Base-by-base conservation (phyloP, 2,113 vertebrate species). In the Daboia siamensis region DNA sequence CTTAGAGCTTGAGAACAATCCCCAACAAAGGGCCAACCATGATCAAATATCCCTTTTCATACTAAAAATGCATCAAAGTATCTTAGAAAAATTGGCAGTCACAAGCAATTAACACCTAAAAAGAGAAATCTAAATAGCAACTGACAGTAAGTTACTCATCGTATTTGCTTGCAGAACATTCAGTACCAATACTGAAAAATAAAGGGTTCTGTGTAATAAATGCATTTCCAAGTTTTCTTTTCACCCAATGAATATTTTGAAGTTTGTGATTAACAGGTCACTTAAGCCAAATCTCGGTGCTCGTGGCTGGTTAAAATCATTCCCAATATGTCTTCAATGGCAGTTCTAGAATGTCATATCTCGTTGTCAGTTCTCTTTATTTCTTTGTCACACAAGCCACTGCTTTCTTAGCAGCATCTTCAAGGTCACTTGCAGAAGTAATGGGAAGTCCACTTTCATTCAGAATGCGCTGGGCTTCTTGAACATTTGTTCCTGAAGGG, bases 371-470 rank as follows among this genome's bases (percentile, higher is more conserved):
- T 57, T 4, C 59, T 93, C 74, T 86, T 96, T 97, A 99, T 92
- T 99, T 98, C 95, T 92, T 98, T 61, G 95, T 26, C 95, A 99
- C 98, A 4, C 98, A 98, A 11, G 98, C 98, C 94, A 99, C 99
- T 0, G 98, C 99, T 94, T 99, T 99, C 97, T 94, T 98, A 44
- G 99, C 99, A 0, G 99, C 99, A 46, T 99, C 99, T 33, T 99
- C 99, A 91, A 99, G 97, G 97, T 99, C 97, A 0, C 59, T 96
- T 4, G 99, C 99, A 0, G 99, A 93, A 0, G 96, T 98, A 96
- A 99, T 99, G 91, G 98, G 98, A 85, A 99, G 98, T 0, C 99
- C 99, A 1, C 99, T 99, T 94, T 98, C 98, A 0, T 11, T 97
- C 95, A 99, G 98, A 33, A 99, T 99, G 29, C 96, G 97, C 95